Percentiles rank a stretch among this genome's conserved stretches.
phyloP scores from a whole-genome alignment of 2,113 vertebrate species.

The Pipra filicauda region DNA sequence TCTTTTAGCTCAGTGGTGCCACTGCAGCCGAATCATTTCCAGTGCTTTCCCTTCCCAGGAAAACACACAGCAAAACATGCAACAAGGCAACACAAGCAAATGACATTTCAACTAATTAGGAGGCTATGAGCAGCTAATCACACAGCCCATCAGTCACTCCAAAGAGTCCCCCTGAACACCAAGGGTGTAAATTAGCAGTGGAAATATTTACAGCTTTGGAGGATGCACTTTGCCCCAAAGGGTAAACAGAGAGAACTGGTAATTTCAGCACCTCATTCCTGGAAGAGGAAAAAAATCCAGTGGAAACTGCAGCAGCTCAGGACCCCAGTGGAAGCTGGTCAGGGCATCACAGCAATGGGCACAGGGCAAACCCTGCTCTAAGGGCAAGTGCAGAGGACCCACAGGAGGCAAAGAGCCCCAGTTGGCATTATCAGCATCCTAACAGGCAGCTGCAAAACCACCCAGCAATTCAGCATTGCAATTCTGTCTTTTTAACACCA shows the following conservation, averaged over 20 bases:
- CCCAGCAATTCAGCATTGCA: background rate
- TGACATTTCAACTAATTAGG: slow-evolving; percentile 30
- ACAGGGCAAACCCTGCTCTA: background rate
- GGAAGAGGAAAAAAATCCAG: background rate
- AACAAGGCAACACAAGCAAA: background rate
- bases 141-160: background rate
- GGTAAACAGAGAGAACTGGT: background rate
- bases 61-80: background rate
- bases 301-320: background rate
- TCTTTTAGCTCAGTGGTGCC: background rate
- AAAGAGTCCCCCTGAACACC: slow-evolving; percentile 1
- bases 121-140: background rate
- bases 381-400: background rate
- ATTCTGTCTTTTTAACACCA: background rate
- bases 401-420: background rate
- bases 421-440: background rate
- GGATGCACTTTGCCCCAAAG: background rate
- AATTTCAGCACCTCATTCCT: rapidly evolving
- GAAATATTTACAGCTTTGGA: slow-evolving; percentile 19
- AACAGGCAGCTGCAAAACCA: background rate
- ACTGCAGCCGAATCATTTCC: rapidly evolving
- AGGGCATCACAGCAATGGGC: background rate
- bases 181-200: background rate
- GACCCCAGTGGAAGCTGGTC: background rate
- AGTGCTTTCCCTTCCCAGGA: background rate